phyloP scores from a whole-genome alignment of 2,888 invertebrate genomes.

The Drosophila merina region DNA sequence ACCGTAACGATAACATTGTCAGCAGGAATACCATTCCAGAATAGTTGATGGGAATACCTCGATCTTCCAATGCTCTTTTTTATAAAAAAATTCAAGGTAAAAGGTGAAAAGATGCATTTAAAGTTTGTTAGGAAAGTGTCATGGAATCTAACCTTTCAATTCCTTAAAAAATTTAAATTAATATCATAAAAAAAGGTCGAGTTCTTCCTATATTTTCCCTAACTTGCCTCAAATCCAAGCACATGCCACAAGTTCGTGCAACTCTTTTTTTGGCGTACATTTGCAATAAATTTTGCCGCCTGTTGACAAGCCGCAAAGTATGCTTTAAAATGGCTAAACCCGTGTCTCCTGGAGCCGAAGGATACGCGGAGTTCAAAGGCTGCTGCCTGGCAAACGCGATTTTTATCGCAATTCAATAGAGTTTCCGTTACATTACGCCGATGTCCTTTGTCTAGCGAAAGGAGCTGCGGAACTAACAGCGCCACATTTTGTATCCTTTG shows the following conservation, averaged over 20 bases:
- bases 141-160: too few species aligned
- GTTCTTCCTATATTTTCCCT: background rate
- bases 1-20: constrained; percentile 76
- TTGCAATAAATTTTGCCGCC: constrained; percentile 74
- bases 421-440: constrained; percentile 77
- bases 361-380: constrained; percentile 43
- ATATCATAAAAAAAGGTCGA: too few species aligned
- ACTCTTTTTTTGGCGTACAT: constrained; percentile 73
- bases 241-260: constrained; percentile 47
- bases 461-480: constrained; percentile 75
- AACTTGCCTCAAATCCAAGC: background rate
- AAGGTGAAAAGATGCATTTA: too few species aligned
- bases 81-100: background rate
- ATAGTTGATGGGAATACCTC: background rate
- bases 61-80: constrained; percentile 27
- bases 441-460: constrained; percentile 63
- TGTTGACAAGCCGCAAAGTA: constrained; percentile 81
- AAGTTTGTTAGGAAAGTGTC: too few species aligned
- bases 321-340: constrained; percentile 71
- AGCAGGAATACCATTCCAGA: constrained; percentile 39
- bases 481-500: constrained; percentile 78
- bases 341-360: constrained; percentile 34
- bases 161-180: too few species aligned
- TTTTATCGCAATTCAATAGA: constrained; percentile 83
- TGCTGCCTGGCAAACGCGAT: constrained; percentile 77